Base-by-base conservation (phyloP, 92 coral and sea anemone species). In the Palythoa heliodiscus region DNA sequence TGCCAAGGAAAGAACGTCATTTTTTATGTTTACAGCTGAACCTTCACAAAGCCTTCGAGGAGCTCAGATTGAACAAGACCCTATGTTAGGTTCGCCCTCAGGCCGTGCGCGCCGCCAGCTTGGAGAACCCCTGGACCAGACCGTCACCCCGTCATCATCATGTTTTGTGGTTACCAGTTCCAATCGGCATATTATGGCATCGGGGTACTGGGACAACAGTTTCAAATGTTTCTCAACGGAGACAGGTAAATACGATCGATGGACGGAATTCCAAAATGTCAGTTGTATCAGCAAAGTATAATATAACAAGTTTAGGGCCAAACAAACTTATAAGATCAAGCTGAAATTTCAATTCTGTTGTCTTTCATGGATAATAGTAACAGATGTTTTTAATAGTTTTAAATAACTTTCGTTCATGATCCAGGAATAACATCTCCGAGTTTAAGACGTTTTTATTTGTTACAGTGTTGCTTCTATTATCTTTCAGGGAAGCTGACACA, bases 121-220 rank as follows among this genome's bases (percentile, higher is more conserved):
- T 55, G 99, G 99, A 48, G 99, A 97, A 77, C 99, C 99, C 0
- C 75, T 97, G 82, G 99, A 97, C 89, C 99, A 97, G 89, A 89
- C 96, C 25, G 98, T 97, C 39, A 95, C 97, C 12, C 99, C 99
- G 11, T 87, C 89, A 58, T 95, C 98, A 37, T 93, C 98, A 24
- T 97, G 98, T 73, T 97, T 97, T 22, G 94, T 89, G 43, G 99
- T 97, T 11, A 97, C 99, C 47, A 89, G 84, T 73, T 95, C 95
- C 82, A 97, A 97, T 85, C 93, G 95, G 63, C 85, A 89, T 48
- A 97, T 97, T 37, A 93, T 97, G 93, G 99, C 98, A 58, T 94
- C 97, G 58, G 99, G 99, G 9, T 97, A 97, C 91, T 97, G 99
- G 99, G 99, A 97, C 81, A 97, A 97, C 87, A 97, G 99, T 74